Evolutionary conservation across 2,888 invertebrate species (phyloP), one percentile per base, ranked within the genome.

Genomic region (Dasysyrphus albostriatus): DNA sequence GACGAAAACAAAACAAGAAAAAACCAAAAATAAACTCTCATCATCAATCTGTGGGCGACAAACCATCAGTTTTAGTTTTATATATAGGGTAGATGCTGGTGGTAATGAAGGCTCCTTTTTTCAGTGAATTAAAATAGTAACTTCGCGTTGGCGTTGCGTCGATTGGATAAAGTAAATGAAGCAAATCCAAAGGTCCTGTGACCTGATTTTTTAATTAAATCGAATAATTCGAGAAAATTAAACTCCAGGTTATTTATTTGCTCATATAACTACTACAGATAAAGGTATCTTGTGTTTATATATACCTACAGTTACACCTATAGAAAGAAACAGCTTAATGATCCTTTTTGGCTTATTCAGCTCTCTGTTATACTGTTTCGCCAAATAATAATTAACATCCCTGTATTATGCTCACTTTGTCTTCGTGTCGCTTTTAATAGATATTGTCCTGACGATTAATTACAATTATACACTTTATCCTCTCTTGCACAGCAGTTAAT

Each of bases 141-240:
- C 3, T 29, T 5, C 29, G 24, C 24, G 24, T 24, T 24, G 24
- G 24, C 24, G 24, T 24, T n/a, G 24, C 24, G 24, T 24, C 24
- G 29, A 6, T 65, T 9, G 67, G 47, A 49, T 10, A 58, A 10
- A 42, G 59, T 34, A n/a, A 49, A 61, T 58, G 67, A 51, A 67
- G 56, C 34, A 70, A 78, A 76, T 58, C 65, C 63, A 32, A 73
- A 49, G 80, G 80, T 76, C 70, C 65, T 78, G 69, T 82, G 83
- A 87, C 85, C 78, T 83, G 83, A 56, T 87, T 87, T 72, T 81
- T 58, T 77, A 81, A 84, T 76, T 76, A 76, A 81, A 81, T 67
- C 44, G 19, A 51, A 83, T 49, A 51, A 72, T 76, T 74, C 49
- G 69, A 74, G 82, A 63, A 82, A 81, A 81, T 84, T 81, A 77